Percentiles rank a stretch among this genome's conserved stretches.
Evolutionary conservation across 2,797 vertebrate genomes (phyloP).

Genomic region (Cynodonichthys magdalenae): DNA sequence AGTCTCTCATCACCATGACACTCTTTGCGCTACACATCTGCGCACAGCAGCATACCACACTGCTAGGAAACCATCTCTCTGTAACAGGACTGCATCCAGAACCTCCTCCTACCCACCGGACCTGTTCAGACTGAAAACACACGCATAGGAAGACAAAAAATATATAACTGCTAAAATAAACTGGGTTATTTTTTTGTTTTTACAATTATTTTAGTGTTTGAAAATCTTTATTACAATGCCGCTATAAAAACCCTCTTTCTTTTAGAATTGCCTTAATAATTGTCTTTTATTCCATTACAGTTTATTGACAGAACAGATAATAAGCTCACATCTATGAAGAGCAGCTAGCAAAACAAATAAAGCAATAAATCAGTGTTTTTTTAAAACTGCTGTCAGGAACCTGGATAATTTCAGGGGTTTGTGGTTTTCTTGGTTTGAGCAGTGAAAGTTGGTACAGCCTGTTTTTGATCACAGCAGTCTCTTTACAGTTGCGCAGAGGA

Average conservation of each 20-base stretch:
- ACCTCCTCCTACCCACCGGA: constrained; percentile 9
- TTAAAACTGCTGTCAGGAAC: constrained; percentile 29
- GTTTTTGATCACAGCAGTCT: constrained; percentile 65
- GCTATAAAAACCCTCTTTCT: too few species aligned
- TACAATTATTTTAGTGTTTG: too few species aligned
- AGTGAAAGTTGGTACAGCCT: constrained; percentile 58
- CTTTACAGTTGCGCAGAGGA: constrained; percentile 59
- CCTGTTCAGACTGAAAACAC: neutral
- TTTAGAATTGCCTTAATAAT: too few species aligned
- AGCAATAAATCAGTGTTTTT: constrained; percentile 29
- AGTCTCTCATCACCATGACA: constrained; percentile 71
- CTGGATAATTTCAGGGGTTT: constrained; percentile 37
- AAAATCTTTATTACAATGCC: too few species aligned
- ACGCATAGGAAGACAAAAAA: neutral
- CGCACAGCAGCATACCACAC: constrained; percentile 52
- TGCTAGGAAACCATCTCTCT: constrained; percentile 32
- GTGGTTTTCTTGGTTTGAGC: constrained; percentile 46
- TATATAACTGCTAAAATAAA: neutral
- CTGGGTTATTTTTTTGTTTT: too few species aligned
- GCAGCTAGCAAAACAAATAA: constrained; percentile 19
- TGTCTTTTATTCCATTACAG: too few species aligned
- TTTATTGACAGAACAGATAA: constrained; percentile 16
- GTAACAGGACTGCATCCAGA: constrained; percentile 7
- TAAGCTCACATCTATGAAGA: constrained; percentile 14
- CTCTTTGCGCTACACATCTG: constrained; percentile 62